Percentiles rank a stretch among this genome's conserved stretches.
Conservation (phyloP, 2,888 invertebrate species). For the Rosalia funebris region DNA sequence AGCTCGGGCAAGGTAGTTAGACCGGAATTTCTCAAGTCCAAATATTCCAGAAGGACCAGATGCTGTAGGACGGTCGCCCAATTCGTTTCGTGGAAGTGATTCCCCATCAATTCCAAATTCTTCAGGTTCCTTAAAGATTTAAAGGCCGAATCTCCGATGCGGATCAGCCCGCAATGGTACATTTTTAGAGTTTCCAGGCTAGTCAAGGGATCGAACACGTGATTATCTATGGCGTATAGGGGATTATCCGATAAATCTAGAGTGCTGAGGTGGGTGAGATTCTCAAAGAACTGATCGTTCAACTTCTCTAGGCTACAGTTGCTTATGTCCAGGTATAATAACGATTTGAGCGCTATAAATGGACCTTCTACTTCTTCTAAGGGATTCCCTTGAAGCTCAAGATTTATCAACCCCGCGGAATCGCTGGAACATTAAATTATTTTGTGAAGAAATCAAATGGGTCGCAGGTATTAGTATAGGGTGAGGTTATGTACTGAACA, state of each 20-base stretch:
- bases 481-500: too few relatives aligned
- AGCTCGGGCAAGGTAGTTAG: constrained; percentile 72
- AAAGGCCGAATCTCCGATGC: constrained; percentile 70
- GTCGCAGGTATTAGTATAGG: too few relatives aligned
- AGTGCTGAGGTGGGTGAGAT: constrained; percentile 73
- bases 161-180: constrained; percentile 72
- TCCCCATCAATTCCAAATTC: constrained; percentile 72
- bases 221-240: constrained; percentile 67
- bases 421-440: constrained; percentile 68
- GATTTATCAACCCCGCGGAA: constrained; percentile 74
- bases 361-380: constrained; percentile 71
- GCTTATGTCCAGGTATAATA: constrained; percentile 76
- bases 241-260: constrained; percentile 78
- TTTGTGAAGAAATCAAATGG: too few relatives aligned
- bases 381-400: constrained; percentile 77
- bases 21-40: constrained; percentile 72
- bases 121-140: constrained; percentile 70
- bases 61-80: constrained; percentile 73
- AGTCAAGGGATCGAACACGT: constrained; percentile 72
- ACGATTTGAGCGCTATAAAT: constrained; percentile 72
- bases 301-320: constrained; percentile 71
- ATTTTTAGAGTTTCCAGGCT: constrained; percentile 74
- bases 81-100: constrained; percentile 69
- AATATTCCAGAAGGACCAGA: constrained; percentile 70
- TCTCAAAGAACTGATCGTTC: constrained; percentile 73